These are phyloP conservation scores for Malacoraja senta DNA, from an alignment of 2,797 vertebrate genomes.

Conservation along the genomic window DNA sequence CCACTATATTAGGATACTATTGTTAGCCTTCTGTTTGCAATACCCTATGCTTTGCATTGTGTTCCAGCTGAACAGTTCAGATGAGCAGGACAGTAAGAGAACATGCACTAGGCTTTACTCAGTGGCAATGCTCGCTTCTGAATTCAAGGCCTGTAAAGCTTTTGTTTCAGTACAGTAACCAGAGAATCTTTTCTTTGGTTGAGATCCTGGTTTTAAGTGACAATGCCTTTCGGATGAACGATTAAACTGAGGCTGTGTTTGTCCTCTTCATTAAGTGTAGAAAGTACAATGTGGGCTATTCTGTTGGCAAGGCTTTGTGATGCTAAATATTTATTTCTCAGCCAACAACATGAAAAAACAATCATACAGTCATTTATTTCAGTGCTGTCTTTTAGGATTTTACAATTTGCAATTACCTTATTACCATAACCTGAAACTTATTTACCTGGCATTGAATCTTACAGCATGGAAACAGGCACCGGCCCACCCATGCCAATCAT, in stretches of 20 bases:
- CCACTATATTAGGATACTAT: no score
- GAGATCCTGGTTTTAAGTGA: no score
- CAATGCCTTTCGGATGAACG: not conserved
- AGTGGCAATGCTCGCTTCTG: not conserved
- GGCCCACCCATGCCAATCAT: no score
- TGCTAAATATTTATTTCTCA: not conserved
- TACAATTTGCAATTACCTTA: not conserved
- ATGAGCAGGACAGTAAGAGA: not conserved
- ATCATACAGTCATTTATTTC: not conserved
- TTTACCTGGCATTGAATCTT: no score
- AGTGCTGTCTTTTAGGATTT: not conserved
- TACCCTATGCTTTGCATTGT: no score
- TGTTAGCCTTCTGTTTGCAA: no score
- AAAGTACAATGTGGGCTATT: not conserved
- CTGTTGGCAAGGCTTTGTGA: not conserved
- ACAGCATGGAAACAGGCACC: no score
- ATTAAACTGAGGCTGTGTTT: not conserved
- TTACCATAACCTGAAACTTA: not conserved
- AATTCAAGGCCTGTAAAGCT: not conserved
- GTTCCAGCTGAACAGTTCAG: no score
- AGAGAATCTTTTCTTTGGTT: no score
- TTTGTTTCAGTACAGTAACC: not conserved
- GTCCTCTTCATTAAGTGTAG: not conserved
- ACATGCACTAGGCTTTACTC: not conserved
- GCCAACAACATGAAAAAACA: not conserved